These are phyloP conservation scores for Microvelia longipes DNA, from an alignment of 1,140 invertebrate genomes.

Conservation along the genomic window DNA sequence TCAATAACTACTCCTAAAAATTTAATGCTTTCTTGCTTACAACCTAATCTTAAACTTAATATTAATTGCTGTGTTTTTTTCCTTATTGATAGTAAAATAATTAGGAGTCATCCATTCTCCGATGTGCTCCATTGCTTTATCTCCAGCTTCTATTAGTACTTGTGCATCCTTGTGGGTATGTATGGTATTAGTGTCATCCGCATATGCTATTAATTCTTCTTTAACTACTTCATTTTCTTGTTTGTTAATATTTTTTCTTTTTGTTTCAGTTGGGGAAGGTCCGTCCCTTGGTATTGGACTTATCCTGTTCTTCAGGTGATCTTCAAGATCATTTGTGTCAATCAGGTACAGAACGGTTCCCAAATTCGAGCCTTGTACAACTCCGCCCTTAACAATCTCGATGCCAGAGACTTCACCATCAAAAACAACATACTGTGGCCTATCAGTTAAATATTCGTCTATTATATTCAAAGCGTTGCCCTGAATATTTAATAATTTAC, in stretches of 20 bases:
- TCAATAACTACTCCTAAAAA: background rate
- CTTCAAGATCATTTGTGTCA: background rate
- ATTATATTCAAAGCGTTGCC: background rate
- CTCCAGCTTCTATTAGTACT: background rate
- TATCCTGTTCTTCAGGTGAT: background rate
- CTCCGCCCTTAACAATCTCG: background rate
- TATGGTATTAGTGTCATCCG: background rate
- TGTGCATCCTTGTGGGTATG: background rate
- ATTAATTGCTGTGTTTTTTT: background rate
- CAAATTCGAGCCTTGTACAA: background rate
- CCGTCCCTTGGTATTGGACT: background rate
- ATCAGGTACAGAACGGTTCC: background rate
- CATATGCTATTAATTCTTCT: background rate
- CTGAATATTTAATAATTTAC: background rate
- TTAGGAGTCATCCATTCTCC: background rate
- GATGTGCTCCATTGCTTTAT: too few species aligned
- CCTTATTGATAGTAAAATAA: background rate
- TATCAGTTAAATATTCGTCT: background rate
- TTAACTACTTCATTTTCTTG: background rate
- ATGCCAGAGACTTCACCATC: background rate
- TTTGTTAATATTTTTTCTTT: background rate
- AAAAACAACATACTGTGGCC: background rate
- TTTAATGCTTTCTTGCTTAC: background rate
- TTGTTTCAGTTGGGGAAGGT: background rate
- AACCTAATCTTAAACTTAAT: background rate